Evolutionary conservation across 1,140 invertebrate genomes (phyloP), one percentile per base, ranked within the genome.

Genomic region (Rhopalosiphum padi): DNA sequence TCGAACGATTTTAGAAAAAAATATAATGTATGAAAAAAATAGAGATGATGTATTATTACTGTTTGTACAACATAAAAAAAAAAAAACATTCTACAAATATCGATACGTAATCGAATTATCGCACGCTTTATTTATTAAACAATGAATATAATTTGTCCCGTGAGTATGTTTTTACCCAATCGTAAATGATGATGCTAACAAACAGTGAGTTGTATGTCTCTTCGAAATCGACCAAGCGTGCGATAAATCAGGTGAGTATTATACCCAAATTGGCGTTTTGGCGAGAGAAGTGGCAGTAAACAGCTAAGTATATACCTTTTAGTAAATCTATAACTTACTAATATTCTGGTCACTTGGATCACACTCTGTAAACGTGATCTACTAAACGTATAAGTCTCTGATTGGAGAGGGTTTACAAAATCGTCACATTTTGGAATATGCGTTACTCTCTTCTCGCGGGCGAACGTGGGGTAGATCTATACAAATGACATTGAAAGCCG

Each of bases 21-120:
- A n/a, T 18, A 77, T n/a, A 18, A 18, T n/a, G n/a, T 18, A 22
- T n/a, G 5, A 15, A 77, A 77, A 77, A 77, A 77, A 77, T n/a
- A 77, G n/a, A 77, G 30, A 77, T 77, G 60, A 77, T 77, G n/a
- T 77, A 77, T 77, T 77, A 77, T 77, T 77, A n/a, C n/a, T 77
- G 15, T 77, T n/a, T 77, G n/a, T 77, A 77, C 30, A n/a, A 77
- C 15, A 18, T 1, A 0, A 51, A 35, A 77, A 68, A 51, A 35
- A 77, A 68, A 77, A 77, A n/a, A 68, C 30, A n/a, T n/a, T n/a
- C 3, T 77, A 77, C 18, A 77, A 77, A 77, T 77, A 77, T n/a
- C 60, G 30, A 77, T 77, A 77, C 30, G 30, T 77, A n/a, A 77
- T n/a, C 60, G 30, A 77, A n/a, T 77, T 15, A 77, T 77, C 30